These are phyloP conservation scores for Clarias gariepinus DNA, from an alignment of 2,113 vertebrate species.

Conservation along the genomic window DNA sequence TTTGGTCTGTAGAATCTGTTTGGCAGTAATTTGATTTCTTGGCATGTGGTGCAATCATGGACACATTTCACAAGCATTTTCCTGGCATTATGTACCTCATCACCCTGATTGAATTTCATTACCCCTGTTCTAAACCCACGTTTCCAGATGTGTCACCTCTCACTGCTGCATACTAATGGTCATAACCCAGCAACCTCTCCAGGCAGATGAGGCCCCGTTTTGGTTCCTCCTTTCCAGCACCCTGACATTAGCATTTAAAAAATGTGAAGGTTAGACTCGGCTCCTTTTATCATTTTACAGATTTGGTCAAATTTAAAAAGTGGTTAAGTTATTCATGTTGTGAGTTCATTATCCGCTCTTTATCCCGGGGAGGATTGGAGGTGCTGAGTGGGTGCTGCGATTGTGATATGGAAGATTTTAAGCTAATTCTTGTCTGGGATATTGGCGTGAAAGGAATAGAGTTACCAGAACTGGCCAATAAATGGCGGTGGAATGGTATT, in stretches of 20 bases:
- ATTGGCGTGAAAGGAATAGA: background rate
- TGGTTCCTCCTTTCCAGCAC: background rate
- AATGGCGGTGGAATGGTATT: constrained; percentile 1
- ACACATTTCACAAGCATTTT: background rate
- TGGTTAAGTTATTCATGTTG: background rate
- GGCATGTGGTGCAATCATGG: constrained; percentile 17
- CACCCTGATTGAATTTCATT: constrained; percentile 20
- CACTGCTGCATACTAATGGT: constrained; percentile 3
- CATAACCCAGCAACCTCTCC: background rate
- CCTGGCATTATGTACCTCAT: constrained; percentile 21
- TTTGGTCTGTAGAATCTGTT: background rate
- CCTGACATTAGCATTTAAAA: background rate
- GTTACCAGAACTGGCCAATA: constrained; percentile 18
- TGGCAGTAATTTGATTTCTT: constrained; percentile 3
- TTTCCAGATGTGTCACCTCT: background rate
- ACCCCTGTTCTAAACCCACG: constrained; percentile 6
- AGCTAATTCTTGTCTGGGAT: background rate
- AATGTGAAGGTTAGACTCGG: background rate
- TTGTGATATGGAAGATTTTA: constrained; percentile 4
- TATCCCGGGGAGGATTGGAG: background rate
- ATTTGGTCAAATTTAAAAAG: background rate
- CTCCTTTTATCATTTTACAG: background rate
- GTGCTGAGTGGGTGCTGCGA: background rate
- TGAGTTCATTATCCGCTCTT: background rate
- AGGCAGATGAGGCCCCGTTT: background rate